phyloP scores from a whole-genome alignment of 1,140 invertebrate species.

The Bilobella aurantiaca region DNA sequence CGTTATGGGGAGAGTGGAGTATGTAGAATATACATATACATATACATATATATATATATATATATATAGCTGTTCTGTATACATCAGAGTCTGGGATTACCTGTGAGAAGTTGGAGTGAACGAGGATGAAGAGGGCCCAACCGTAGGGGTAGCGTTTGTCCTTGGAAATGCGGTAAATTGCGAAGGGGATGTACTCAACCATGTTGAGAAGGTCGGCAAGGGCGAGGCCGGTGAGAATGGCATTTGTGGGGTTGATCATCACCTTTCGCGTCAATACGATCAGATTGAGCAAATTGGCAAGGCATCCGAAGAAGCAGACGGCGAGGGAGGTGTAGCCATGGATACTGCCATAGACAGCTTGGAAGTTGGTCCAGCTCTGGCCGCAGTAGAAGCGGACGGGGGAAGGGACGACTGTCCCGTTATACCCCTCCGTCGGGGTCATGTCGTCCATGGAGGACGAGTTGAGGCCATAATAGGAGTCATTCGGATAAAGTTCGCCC shows the following conservation, averaged over 20 bases:
- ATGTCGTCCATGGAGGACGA: no score
- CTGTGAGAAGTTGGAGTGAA: conserved; percentile 65
- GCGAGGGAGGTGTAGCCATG: conserved; percentile 64
- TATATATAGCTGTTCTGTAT: no score
- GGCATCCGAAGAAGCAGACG: conserved; percentile 82
- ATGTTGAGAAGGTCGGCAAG: conserved; percentile 48
- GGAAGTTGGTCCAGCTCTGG: no score
- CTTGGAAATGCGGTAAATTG: conserved; percentile 18
- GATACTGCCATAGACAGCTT: conserved; percentile 37
- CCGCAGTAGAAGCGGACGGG: no score
- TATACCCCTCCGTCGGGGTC: no score
- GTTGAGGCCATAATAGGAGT: no score
- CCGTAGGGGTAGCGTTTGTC: conserved; percentile 51
- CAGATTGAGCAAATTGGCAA: conserved; percentile 88
- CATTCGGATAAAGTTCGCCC: no score
- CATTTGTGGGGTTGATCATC: conserved; percentile 49
- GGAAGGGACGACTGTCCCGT: no score
- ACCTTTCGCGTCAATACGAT: conserved; percentile 71
- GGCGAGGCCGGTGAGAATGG: conserved; percentile 48
- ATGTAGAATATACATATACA: no score
- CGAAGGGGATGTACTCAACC: conserved; percentile 36
- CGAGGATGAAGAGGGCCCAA: conserved; percentile 68
- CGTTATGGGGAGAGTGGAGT: no score
- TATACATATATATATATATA: no score
- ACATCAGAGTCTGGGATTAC: no score